These are phyloP conservation scores for Apocrypta bakeri DNA, from an alignment of 1,140 invertebrate species.

Conservation along the genomic window DNA sequence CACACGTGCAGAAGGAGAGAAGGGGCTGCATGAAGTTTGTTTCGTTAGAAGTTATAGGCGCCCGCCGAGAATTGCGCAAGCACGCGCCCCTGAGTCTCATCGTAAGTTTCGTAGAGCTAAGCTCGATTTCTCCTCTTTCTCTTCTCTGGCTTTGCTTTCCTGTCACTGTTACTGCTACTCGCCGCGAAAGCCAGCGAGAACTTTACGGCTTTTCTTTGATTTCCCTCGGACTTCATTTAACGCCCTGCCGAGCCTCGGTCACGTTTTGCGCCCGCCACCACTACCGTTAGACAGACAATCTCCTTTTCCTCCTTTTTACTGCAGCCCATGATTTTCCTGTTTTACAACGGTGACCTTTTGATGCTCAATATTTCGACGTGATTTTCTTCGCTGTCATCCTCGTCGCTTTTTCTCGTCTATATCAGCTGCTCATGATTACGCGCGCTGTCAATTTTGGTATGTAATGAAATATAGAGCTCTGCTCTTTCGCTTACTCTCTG, in stretches of 20 bases:
- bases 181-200: neutral
- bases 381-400: no score
- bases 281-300: neutral
- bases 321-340: neutral
- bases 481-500: neutral
- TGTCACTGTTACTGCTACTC: neutral
- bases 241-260: conserved; percentile 30
- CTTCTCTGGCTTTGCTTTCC: conserved; percentile 14
- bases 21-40: conserved; percentile 41
- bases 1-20: neutral
- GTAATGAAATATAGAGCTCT: neutral
- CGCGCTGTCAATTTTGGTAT: no score
- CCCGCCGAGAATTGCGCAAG: conserved; percentile 29
- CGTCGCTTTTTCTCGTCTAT: no score
- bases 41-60: conserved; percentile 48
- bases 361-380: neutral
- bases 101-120: conserved; percentile 41
- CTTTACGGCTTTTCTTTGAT: conserved; percentile 50
- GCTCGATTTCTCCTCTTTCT: conserved; percentile 39
- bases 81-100: conserved; percentile 23
- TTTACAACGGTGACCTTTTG: neutral
- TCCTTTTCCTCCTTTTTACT: neutral
- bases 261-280: conserved; percentile 62
- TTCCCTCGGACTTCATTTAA: conserved; percentile 50
- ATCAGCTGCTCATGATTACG: no score